phyloP scores from a whole-genome alignment of 1,140 invertebrate genomes.

The Drosophila suzukii region DNA sequence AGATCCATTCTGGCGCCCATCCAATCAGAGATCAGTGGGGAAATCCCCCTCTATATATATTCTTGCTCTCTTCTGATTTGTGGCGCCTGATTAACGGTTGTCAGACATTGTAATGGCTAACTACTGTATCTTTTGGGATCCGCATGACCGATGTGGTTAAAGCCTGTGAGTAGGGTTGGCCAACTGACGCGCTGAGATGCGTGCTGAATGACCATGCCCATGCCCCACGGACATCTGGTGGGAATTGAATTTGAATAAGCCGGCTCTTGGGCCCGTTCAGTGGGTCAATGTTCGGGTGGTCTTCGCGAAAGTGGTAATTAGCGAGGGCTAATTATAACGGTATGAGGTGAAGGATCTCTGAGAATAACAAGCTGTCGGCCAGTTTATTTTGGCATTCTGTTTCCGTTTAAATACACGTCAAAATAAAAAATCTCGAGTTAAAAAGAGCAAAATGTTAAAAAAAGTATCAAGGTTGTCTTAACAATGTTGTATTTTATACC shows the following conservation, averaged over 20 bases:
- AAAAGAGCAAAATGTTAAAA: too few relatives aligned
- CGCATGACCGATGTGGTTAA: conserved; percentile 9
- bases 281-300: conserved; percentile 56
- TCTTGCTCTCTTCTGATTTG: conserved; percentile 46
- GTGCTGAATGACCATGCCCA: conserved; percentile 19
- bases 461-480: too few relatives aligned
- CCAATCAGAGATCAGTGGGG: conserved; percentile 21
- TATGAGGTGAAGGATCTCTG: conserved; percentile 15
- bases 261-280: conserved; percentile 21
- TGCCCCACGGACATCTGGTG: conserved; percentile 35
- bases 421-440: not conserved
- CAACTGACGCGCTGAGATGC: conserved; percentile 55
- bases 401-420: not conserved
- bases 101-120: conserved; percentile 47
- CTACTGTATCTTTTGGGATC: conserved; percentile 31
- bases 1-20: not conserved
- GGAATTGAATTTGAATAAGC: conserved; percentile 35
- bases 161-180: conserved; percentile 66
- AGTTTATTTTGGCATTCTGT: not conserved
- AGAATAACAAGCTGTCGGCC: conserved; percentile 1
- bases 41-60: conserved; percentile 3
- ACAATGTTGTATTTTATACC: too few relatives aligned
- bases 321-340: conserved; percentile 30
- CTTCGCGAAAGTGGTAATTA: conserved; percentile 42
- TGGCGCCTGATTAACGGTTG: conserved; percentile 75